Percentiles rank a stretch among this genome's conserved stretches.
Evolutionary conservation across 2,797 vertebrate species (phyloP).

Genomic region (Furcifer pardalis): DNA sequence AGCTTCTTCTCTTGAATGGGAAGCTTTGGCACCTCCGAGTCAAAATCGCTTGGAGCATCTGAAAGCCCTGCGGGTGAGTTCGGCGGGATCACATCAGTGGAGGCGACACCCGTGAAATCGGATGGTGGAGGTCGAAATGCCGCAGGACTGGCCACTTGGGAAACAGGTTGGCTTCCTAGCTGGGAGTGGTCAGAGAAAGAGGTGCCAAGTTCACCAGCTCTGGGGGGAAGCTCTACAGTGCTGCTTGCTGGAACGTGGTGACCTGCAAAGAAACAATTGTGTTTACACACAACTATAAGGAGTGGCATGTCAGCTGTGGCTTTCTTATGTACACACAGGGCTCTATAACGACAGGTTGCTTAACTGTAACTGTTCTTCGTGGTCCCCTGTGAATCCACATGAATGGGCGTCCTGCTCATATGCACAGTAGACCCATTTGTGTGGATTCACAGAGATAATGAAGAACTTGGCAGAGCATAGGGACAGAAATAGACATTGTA

Average conservation of each 20-base stretch:
- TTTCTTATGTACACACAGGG: too few species aligned
- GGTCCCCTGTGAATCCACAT: too few species aligned
- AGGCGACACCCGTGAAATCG: not conserved
- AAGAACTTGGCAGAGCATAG: too few species aligned
- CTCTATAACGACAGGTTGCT: too few species aligned
- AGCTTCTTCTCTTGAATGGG: not conserved
- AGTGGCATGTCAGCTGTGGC: too few species aligned
- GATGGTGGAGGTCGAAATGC: not conserved
- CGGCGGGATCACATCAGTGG: not conserved
- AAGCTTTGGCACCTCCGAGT: not conserved
- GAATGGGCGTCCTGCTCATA: too few species aligned
- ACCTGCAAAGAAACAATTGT: not conserved
- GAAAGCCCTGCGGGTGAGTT: not conserved
- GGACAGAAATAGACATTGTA: too few species aligned
- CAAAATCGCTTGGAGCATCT: accelerated
- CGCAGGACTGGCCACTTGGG: accelerated
- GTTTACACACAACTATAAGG: not conserved
- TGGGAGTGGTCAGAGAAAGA: accelerated
- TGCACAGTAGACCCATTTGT: too few species aligned
- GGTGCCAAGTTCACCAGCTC: accelerated
- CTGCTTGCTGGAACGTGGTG: accelerated
- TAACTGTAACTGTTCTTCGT: too few species aligned
- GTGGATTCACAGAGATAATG: too few species aligned
- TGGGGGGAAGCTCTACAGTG: accelerated
- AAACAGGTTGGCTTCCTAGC: accelerated